Evolutionary conservation across 2,888 invertebrate genomes (phyloP).

Genomic region (Griposia aprilina): DNA sequence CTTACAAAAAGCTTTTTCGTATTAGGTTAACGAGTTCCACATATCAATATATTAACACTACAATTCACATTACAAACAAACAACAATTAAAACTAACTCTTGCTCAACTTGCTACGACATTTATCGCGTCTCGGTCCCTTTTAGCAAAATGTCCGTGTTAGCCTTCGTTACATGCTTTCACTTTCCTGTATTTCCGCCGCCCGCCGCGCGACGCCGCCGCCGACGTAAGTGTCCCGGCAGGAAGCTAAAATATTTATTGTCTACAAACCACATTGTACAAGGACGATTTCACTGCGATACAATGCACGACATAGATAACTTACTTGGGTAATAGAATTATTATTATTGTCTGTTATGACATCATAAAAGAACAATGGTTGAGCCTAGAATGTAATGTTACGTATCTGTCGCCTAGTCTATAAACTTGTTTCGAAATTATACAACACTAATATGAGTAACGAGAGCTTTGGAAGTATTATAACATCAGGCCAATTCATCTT

Average conservation of each 20-base stretch:
- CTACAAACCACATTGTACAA: conserved; percentile 78
- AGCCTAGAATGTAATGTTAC: conserved; percentile 48
- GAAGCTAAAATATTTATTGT: conserved; percentile 83
- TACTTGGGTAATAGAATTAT: conserved; percentile 71
- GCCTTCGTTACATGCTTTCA: conserved; percentile 78
- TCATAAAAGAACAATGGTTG: conserved; percentile 76
- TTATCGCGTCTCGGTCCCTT: conserved; percentile 41
- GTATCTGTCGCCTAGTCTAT: conserved; percentile 34
- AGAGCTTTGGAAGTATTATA: conserved; percentile 9
- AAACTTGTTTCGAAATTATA: conserved; percentile 35
- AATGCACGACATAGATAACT: conserved; percentile 72
- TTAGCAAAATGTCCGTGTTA: conserved; percentile 54
- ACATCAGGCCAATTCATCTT: conserved; percentile 23
- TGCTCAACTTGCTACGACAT: conserved; percentile 33
- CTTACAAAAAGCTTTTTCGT: neutral
- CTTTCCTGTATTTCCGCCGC: conserved; percentile 82
- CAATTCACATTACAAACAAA: conserved; percentile 16
- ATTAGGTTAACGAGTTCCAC: neutral
- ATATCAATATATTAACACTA: neutral
- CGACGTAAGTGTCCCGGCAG: conserved; percentile 70
- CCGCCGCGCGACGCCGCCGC: conserved; percentile 49
- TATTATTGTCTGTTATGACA: conserved; percentile 76
- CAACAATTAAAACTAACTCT: neutral
- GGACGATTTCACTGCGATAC: conserved; percentile 84
- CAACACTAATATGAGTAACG: conserved; percentile 25